These are phyloP conservation scores for Ptychochromis oligacanthus DNA, from an alignment of 2,113 vertebrate species.

Conservation along the genomic window DNA sequence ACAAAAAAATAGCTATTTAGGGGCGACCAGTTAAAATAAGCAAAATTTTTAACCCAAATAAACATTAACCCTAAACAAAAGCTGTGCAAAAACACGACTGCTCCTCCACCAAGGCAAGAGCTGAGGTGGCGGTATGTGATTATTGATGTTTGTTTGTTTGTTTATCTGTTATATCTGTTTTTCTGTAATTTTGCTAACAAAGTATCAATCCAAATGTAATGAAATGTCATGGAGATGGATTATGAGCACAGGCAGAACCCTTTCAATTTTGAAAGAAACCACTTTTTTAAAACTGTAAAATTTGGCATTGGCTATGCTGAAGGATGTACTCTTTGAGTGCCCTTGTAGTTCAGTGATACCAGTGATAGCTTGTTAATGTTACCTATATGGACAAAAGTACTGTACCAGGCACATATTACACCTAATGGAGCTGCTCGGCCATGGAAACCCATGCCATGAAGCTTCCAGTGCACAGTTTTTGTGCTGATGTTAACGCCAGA, in stretches of 20 bases:
- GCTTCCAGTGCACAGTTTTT: background rate
- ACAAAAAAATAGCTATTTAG: conserved; percentile 16
- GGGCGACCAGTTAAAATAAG: background rate
- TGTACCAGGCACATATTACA: background rate
- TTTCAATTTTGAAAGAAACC: background rate
- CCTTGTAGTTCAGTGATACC: background rate
- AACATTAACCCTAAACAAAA: background rate
- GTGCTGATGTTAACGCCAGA: background rate
- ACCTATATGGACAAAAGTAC: background rate
- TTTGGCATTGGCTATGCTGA: background rate
- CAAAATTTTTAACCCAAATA: background rate
- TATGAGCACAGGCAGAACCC: background rate
- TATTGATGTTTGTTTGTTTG: background rate
- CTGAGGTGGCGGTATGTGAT: background rate
- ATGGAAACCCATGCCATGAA: background rate
- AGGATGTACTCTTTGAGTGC: background rate
- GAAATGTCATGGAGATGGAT: background rate
- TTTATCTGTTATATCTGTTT: background rate
- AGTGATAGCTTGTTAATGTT: background rate
- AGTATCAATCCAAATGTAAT: background rate
- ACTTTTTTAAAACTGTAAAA: background rate
- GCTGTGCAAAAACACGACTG: background rate
- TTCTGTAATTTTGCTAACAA: background rate
- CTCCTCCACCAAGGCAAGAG: background rate
- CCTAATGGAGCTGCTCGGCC: background rate